Base-by-base conservation (phyloP, 2,888 invertebrate species). In the Fragum whitleyi region DNA sequence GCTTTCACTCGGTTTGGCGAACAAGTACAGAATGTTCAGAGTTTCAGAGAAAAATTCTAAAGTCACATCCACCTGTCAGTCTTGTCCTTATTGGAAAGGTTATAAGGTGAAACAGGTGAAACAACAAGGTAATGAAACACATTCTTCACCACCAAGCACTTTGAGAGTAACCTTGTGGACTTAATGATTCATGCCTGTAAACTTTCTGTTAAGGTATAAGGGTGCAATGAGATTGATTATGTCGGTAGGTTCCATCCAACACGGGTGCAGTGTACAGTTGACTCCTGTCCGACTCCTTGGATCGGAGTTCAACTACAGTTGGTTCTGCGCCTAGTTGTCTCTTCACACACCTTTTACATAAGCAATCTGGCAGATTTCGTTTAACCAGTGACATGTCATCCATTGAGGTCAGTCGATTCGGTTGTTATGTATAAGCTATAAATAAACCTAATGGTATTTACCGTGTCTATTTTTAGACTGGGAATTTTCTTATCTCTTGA, bases 321-420 rank as follows among this genome's bases (percentile, higher is more conserved):
- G 57, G 23, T 26, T 57, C 57, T 26, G 21, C 57, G 3, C 23
- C 57, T 23, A 26, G 57, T 57, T 26, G 57, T 57, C 57, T 57
- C 57, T 57, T 57, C 23, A 57, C 57, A 57, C 57, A 57, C 23
- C 57, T 57, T 21, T 57, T 26, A 57, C 57, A 57, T 57, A 57
- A 57, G 23, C 57, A 57, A 26, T 57, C n/a, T 57, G 57, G 57
- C 57, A 57, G 26, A 57, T 26, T 57, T 26, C 57, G 57, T 26
- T 57, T 57, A 14, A 57, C n/a, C n/a, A n/a, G n/a, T n/a, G n/a
- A n/a, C n/a, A n/a, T n/a, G n/a, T n/a, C n/a, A n/a, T n/a, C n/a
- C n/a, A n/a, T n/a, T n/a, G n/a, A n/a, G n/a, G n/a, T n/a, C n/a
- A n/a, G n/a, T n/a, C n/a, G n/a, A n/a, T n/a, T n/a, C n/a, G n/a